Conservation (phyloP, 2,888 invertebrate species). For the Synanthedon tipuliformis region DNA sequence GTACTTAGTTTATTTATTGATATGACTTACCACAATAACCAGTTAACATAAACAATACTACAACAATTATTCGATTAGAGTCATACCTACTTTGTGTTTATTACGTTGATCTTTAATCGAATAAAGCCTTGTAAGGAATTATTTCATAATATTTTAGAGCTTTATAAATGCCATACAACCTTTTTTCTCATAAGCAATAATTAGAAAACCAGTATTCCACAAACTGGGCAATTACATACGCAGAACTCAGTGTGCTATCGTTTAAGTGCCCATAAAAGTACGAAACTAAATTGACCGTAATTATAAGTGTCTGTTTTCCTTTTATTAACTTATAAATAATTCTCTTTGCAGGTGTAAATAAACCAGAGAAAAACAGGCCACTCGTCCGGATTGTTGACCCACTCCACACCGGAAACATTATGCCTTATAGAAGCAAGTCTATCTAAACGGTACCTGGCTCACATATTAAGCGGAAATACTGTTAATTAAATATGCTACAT, state of each 20-base stretch:
- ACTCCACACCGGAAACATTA: slow-evolving; percentile 64
- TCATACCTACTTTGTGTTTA: no score
- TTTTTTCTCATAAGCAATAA: no score
- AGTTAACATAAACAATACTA: no score
- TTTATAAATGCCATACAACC: no score
- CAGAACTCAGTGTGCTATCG: not conserved
- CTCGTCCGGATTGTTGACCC: slow-evolving; percentile 48
- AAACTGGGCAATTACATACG: not conserved
- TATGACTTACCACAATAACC: no score
- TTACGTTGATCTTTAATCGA: no score
- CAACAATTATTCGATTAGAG: no score
- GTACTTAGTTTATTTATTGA: no score
- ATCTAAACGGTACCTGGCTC: slow-evolving; percentile 50
- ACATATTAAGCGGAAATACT: slow-evolving; percentile 47
- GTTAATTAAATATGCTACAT: slow-evolving; percentile 61
- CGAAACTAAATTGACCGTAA: not conserved
- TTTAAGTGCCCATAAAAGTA: not conserved
- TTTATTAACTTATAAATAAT: not conserved
- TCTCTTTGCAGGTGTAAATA: slow-evolving; percentile 46
- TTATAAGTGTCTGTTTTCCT: not conserved
- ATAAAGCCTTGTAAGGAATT: no score
- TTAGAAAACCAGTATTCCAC: not conserved
- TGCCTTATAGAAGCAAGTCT: slow-evolving; percentile 57
- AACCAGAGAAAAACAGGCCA: slow-evolving; percentile 38
- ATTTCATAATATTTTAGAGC: no score